phyloP scores from a whole-genome alignment of 2,888 invertebrate genomes.

The Caenorhabditis sp. region DNA sequence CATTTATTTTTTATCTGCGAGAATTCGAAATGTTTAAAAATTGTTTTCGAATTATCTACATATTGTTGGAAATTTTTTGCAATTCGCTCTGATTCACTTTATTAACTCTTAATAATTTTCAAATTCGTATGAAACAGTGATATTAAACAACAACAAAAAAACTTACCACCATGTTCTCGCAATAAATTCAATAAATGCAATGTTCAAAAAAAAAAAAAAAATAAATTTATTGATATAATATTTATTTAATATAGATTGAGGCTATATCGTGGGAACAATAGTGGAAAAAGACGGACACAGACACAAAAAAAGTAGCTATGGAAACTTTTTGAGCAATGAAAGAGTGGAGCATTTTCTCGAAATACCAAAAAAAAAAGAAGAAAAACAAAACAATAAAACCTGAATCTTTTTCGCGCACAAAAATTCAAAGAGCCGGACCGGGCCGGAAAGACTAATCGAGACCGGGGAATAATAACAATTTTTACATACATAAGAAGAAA shows the following conservation, averaged over 20 bases:
- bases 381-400: background rate
- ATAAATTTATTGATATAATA: background rate
- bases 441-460: background rate
- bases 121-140: too few relatives aligned
- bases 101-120: too few relatives aligned
- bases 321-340: background rate
- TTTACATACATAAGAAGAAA: constrained; percentile 1
- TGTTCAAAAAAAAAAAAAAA: background rate
- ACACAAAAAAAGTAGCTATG: background rate
- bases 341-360: background rate
- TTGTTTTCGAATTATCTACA: too few relatives aligned
- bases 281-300: too few relatives aligned
- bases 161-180: too few relatives aligned
- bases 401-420: background rate
- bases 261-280: too few relatives aligned
- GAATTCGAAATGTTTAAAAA: too few relatives aligned
- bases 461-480: background rate
- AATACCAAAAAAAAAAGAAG: background rate
- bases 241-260: background rate
- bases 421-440: background rate
- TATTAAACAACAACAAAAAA: too few relatives aligned
- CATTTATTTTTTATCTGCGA: too few relatives aligned
- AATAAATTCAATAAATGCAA: too few relatives aligned
- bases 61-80: too few relatives aligned
- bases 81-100: too few relatives aligned